Evolutionary conservation across 2,888 invertebrate species (phyloP).

Genomic region (Tupiocoris notatus): DNA sequence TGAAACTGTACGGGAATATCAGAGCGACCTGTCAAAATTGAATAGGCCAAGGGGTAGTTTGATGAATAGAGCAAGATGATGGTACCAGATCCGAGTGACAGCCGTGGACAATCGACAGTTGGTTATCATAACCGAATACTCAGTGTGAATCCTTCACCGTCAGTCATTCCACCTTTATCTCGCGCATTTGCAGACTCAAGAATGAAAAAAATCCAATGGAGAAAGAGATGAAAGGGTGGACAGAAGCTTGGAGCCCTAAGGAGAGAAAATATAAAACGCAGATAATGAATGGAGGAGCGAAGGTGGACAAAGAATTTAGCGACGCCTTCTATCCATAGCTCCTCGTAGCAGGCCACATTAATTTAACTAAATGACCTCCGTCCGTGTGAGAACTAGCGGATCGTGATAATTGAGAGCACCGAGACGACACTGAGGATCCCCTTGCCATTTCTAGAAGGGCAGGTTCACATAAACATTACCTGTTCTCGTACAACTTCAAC

Average conservation of each 20-base stretch:
- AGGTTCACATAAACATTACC: slow-evolving; percentile 19
- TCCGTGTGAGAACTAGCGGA: slow-evolving; percentile 27
- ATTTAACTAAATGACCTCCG: slow-evolving; percentile 35
- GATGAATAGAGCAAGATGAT: slow-evolving; percentile 38
- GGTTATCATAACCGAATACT: slow-evolving; percentile 35
- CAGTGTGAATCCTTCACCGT: slow-evolving; percentile 15
- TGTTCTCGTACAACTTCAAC: not conserved
- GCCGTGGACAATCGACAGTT: slow-evolving; percentile 38
- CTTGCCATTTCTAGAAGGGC: slow-evolving; percentile 5
- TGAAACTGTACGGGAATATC: slow-evolving; percentile 29
- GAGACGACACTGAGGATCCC: not conserved
- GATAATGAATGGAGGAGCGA: slow-evolving; percentile 1
- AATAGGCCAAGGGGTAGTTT: slow-evolving; percentile 24
- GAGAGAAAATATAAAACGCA: not conserved
- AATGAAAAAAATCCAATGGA: not conserved
- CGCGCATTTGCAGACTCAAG: not conserved
- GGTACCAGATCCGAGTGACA: slow-evolving; percentile 34
- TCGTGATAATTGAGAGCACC: slow-evolving; percentile 20
- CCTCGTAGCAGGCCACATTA: slow-evolving; percentile 16
- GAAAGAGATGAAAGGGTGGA: slow-evolving; percentile 10
- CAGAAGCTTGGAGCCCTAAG: not conserved
- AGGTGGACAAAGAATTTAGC: slow-evolving; percentile 10
- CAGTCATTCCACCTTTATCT: not conserved
- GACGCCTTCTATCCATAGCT: not conserved
- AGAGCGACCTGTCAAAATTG: slow-evolving; percentile 35